Percentiles rank a stretch among this genome's conserved stretches.
Conservation (phyloP, 2,888 invertebrate genomes). For the Marasmarcha lunaedactyla region DNA sequence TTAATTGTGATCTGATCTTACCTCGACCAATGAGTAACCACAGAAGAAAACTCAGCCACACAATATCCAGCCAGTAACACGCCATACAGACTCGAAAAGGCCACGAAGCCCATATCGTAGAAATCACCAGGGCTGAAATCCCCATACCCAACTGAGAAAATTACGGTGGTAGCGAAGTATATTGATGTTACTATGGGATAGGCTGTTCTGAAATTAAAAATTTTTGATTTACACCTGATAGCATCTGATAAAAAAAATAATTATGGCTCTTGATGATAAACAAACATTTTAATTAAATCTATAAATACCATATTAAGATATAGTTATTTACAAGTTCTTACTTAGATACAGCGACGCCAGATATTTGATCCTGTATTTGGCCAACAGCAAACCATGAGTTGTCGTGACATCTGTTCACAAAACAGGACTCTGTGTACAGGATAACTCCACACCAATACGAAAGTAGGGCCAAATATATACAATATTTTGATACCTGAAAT, state of each 20-base stretch:
- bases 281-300: no score
- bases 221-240: no score
- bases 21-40: slow-evolving; percentile 59
- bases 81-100: slow-evolving; percentile 56
- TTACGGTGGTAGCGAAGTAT: slow-evolving; percentile 53
- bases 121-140: slow-evolving; percentile 55
- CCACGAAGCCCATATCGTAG: slow-evolving; percentile 51
- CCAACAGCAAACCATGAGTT: slow-evolving; percentile 49
- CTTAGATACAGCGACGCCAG: not conserved
- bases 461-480: slow-evolving; percentile 47
- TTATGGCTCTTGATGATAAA: no score
- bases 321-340: no score
- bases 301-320: no score
- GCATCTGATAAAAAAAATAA: no score
- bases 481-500: slow-evolving; percentile 53
- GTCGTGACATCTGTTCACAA: slow-evolving; percentile 51
- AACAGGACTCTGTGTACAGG: slow-evolving; percentile 63
- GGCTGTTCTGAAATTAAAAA: slow-evolving; percentile 36
- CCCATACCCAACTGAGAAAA: slow-evolving; percentile 58
- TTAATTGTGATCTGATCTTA: slow-evolving; percentile 16
- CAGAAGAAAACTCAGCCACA: slow-evolving; percentile 61
- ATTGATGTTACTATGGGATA: slow-evolving; percentile 45
- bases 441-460: slow-evolving; percentile 67
- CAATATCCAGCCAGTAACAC: slow-evolving; percentile 60
- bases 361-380: no score